Evolutionary conservation across 2,113 vertebrate genomes (phyloP).

Genomic region (Tyrannus savana): DNA sequence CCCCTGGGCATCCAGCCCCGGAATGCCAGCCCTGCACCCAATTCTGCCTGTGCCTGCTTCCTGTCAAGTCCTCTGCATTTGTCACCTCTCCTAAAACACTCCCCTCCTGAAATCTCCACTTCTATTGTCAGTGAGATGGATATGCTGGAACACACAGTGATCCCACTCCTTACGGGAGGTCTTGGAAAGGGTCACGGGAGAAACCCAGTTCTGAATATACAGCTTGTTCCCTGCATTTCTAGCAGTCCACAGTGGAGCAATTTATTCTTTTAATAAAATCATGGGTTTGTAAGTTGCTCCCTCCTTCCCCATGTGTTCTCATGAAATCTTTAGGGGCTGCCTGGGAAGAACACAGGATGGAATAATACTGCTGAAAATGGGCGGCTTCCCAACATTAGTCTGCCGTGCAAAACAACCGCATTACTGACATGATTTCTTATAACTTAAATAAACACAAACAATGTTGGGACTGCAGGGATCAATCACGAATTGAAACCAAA

Average conservation of each 20-base stretch:
- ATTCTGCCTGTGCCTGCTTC: neutral
- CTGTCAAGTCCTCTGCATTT: neutral
- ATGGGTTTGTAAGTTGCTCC: neutral
- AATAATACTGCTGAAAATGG: neutral
- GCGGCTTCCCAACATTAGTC: neutral
- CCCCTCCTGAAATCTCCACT: fast-evolving
- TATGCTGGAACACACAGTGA: fast-evolving
- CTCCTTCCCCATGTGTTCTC: neutral
- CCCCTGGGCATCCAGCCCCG: neutral
- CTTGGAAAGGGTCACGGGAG: neutral
- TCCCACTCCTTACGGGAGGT: fast-evolving
- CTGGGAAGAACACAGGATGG: neutral
- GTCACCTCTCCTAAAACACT: neutral
- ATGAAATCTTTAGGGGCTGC: neutral
- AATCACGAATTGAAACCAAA: neutral
- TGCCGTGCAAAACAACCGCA: neutral
- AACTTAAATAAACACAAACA: neutral
- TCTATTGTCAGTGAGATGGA: fast-evolving
- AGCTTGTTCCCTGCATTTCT: fast-evolving
- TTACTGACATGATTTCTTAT: neutral
- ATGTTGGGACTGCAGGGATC: fast-evolving
- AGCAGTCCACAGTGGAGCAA: fast-evolving
- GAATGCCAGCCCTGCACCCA: fast-evolving
- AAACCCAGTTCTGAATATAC: neutral
- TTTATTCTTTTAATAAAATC: neutral